A percentile compares a stretch with the other conserved stretches of the same genome.
These are phyloP conservation scores for Cryptomyrus ogoouensis DNA, from an alignment of 2,113 vertebrate genomes.

Conservation along the genomic window DNA sequence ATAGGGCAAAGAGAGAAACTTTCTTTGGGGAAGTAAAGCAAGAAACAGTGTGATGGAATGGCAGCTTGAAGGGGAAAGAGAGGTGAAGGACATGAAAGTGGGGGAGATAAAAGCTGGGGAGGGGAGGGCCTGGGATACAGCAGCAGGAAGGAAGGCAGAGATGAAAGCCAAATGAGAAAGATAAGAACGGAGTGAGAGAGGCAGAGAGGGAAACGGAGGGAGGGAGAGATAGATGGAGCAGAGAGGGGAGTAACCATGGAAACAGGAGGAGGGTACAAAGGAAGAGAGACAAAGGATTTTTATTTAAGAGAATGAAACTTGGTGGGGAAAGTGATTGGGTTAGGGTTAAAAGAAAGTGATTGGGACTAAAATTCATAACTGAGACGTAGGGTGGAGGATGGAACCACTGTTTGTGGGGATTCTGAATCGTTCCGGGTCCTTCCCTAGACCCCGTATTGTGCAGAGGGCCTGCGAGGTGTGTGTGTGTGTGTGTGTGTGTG, in stretches of 20 bases:
- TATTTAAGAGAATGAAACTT: slow-evolving; percentile 21
- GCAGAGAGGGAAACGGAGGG: slow-evolving; percentile 14
- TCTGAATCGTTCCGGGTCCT: background rate
- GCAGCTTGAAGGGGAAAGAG: slow-evolving; percentile 23
- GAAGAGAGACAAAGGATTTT: slow-evolving; percentile 26
- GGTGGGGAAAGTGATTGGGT: background rate
- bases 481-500: background rate
- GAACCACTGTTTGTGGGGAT: background rate
- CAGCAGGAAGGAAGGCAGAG: slow-evolving; percentile 14
- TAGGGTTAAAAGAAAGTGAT: background rate
- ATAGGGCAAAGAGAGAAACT: slow-evolving; percentile 63
- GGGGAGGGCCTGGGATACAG: slow-evolving; percentile 9
- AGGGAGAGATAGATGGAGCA: slow-evolving; percentile 20
- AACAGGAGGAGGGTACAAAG: slow-evolving; percentile 24
- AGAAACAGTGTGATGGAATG: slow-evolving; percentile 7
- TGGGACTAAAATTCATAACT: slow-evolving; percentile 10
- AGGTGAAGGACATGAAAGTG: slow-evolving; percentile 23
- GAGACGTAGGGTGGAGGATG: background rate
- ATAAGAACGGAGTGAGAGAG: slow-evolving; percentile 18
- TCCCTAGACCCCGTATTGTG: background rate
- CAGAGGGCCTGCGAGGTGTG: background rate
- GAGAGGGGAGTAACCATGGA: slow-evolving; percentile 24
- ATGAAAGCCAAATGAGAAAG: slow-evolving; percentile 19
- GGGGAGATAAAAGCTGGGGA: slow-evolving; percentile 19
- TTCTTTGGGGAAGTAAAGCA: background rate